A percentile compares a stretch with the other conserved stretches of the same genome.
phyloP scores from a whole-genome alignment of 2,888 invertebrate genomes.

The Drosophila ezoana region DNA sequence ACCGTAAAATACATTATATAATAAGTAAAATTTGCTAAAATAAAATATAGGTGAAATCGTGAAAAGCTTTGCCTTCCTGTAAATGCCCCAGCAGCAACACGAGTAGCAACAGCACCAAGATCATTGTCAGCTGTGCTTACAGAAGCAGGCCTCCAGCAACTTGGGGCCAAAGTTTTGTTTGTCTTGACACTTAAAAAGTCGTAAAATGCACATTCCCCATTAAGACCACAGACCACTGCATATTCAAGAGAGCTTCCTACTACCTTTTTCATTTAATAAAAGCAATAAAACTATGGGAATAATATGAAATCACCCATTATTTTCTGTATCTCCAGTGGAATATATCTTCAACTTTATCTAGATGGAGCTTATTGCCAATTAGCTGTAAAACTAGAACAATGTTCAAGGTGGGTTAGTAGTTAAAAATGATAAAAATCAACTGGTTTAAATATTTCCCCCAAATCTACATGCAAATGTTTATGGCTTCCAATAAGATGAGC shows the following conservation, averaged over 20 bases:
- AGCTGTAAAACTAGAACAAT: too few species aligned
- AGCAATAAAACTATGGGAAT: too few species aligned
- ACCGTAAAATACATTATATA: constrained; percentile 55
- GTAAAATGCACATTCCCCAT: constrained; percentile 75
- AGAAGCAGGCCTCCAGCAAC: constrained; percentile 17
- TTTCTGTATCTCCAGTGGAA: too few species aligned
- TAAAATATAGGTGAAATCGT: constrained; percentile 57
- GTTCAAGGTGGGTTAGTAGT: too few species aligned
- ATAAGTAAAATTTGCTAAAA: constrained; percentile 59
- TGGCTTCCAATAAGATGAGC: too few species aligned
- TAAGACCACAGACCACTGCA: constrained; percentile 50
- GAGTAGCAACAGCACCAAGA: constrained; percentile 16
- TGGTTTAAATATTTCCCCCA: too few species aligned
- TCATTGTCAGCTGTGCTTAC: constrained; percentile 23
- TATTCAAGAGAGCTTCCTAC: background rate
- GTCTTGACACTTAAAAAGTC: constrained; percentile 75
- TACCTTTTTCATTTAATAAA: too few species aligned
- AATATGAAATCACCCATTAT: too few species aligned
- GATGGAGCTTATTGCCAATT: too few species aligned
- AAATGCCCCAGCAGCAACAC: constrained; percentile 37
- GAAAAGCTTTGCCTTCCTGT: constrained; percentile 39
- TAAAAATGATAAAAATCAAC: too few species aligned
- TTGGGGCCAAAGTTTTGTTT: constrained; percentile 68
- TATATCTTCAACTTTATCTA: too few species aligned
- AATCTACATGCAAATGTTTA: too few species aligned